These are phyloP conservation scores for Cheilosia urbana DNA, from an alignment of 2,888 invertebrate genomes.

Conservation along the genomic window DNA sequence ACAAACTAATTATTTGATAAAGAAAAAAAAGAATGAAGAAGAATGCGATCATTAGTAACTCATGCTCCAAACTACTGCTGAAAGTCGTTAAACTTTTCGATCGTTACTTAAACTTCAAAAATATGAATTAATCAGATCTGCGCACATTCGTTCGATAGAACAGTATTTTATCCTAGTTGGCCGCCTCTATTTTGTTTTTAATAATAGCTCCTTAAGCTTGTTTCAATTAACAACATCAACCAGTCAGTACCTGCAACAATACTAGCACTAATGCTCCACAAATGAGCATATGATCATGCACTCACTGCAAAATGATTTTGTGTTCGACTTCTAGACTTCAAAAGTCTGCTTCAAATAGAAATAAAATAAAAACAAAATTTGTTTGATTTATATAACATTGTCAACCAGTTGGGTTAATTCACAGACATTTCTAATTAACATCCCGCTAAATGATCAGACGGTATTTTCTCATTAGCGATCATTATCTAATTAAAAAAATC, in stretches of 20 bases:
- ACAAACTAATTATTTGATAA: too few relatives aligned
- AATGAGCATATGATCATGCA: constrained; percentile 23
- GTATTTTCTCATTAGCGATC: constrained; percentile 78
- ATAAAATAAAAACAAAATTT: neutral
- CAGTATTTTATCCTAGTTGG: too few relatives aligned
- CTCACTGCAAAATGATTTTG: neutral
- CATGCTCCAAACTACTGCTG: too few relatives aligned
- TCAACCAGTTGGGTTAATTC: constrained; percentile 49
- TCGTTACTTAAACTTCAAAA: too few relatives aligned
- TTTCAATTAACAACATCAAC: neutral
- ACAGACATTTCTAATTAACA: constrained; percentile 78
- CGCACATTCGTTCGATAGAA: too few relatives aligned
- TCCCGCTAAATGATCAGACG: constrained; percentile 82
- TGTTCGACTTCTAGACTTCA: constrained; percentile 4
- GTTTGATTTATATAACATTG: constrained; percentile 30
- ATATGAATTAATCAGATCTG: too few relatives aligned
- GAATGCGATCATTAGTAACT: too few relatives aligned
- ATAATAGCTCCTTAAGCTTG: too few relatives aligned
- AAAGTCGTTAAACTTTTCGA: too few relatives aligned
- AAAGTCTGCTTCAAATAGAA: constrained; percentile 2
- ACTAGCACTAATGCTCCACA: neutral
- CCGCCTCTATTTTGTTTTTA: too few relatives aligned
- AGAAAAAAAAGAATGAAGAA: too few relatives aligned
- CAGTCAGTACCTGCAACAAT: neutral
- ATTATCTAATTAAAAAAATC: constrained; percentile 47